Base-by-base conservation (phyloP, 2,888 invertebrate species). In the Neoascia interrupta region DNA sequence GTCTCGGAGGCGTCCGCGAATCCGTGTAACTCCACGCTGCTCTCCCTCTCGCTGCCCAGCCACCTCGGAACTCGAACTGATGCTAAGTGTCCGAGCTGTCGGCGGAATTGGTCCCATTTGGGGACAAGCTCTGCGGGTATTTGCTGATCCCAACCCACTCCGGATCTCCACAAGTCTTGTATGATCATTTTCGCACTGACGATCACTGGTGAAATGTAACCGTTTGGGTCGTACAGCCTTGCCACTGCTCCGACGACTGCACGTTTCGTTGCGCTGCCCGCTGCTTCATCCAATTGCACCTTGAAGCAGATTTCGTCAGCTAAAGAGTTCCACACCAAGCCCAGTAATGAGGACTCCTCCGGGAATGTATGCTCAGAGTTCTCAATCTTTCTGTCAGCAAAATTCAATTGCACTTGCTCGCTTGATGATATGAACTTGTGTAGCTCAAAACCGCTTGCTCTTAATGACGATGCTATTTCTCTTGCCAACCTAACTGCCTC, bases 1-100 rank as follows among this genome's bases (percentile, higher is more conserved):
- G 39, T 58, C 19, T 36, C 54, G 2, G 76, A 81, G 0, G 81
- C 64, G 41, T 80, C 75, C n/a, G 69, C 60, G 31, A 81, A 74
- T 6, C 54, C 79, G 49, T 69, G 68, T 13, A 81, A 41, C 53
- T 81, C 28, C 16, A 31, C 2, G 4, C 16, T 16, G 16, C 13
- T 23, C 5, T 11, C 13, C 23, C 3, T 61, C 23, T 10, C 37
- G 11, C 16, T 34, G 4, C 39, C 56, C 4, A 75, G n/a, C 69
- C 63, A 75, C 31, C 47, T 36, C 15, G 47, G 49, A 21, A 61
- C 19, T 39, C 39, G n/a, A 1, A 61, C 10, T 11, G 8, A 5
- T 11, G 23, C 23, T 11, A 61, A 16, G 1, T 49, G 28, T 5
- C 11, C 8, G 8, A 58, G 19, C 21, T 34, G 15, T 1, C 23